Conservation (phyloP, 2,888 invertebrate genomes). For the Andrena trimmerana region DNA sequence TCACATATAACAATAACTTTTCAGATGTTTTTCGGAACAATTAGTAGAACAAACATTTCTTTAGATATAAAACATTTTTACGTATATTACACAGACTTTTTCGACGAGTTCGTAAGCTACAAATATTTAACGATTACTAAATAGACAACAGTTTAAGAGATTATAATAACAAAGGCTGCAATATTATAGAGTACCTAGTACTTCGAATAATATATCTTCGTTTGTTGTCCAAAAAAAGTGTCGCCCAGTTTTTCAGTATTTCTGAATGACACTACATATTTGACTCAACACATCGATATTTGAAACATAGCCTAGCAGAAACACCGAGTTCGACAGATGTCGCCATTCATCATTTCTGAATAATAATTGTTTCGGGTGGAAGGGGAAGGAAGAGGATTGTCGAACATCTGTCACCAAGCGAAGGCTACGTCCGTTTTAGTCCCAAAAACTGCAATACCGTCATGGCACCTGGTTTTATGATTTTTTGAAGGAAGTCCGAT, state of each 20-base stretch:
- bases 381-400: conserved; percentile 74
- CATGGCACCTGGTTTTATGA: conserved; percentile 79
- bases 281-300: not conserved
- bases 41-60: not conserved
- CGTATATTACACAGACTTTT: not conserved
- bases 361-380: conserved; percentile 60
- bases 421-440: conserved; percentile 75
- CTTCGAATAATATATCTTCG: not conserved
- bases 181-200: not conserved
- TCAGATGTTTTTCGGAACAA: conserved; percentile 5
- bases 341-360: conserved; percentile 62
- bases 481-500: conserved; percentile 70
- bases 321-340: conserved; percentile 56
- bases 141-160: not conserved
- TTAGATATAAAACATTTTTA: not conserved
- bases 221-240: not conserved
- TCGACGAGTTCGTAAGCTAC: not conserved
- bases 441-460: conserved; percentile 78
- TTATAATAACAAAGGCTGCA: not conserved
- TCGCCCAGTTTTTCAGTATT: not conserved
- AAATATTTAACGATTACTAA: not conserved
- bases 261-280: not conserved
- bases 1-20: not conserved
- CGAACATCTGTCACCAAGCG: conserved; percentile 80
- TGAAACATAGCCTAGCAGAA: conserved; percentile 35